Evolutionary conservation across 2,113 vertebrate species (phyloP).

Genomic region (Fulica atra): DNA sequence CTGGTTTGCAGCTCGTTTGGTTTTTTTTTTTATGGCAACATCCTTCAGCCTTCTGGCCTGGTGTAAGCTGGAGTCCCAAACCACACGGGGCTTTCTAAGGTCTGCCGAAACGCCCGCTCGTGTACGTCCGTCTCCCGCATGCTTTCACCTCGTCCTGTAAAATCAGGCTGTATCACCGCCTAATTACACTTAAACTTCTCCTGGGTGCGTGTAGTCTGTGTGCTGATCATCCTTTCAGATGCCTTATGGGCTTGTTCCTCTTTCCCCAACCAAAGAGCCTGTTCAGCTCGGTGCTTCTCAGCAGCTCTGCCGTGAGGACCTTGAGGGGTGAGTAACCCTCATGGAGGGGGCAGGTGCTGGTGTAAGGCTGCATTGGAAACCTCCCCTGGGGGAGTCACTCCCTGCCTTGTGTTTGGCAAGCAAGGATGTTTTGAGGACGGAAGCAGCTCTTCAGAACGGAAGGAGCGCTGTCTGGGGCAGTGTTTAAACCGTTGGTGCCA

Average conservation of each 20-base stretch:
- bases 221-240: not conserved
- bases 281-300: not conserved
- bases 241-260: not conserved
- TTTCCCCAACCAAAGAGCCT: not conserved
- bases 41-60: not conserved
- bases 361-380: too few species aligned
- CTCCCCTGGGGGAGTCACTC: not conserved
- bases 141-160: not conserved
- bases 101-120: not conserved
- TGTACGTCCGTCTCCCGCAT: not conserved
- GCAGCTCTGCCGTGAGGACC: not conserved
- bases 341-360: too few species aligned
- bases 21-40: not conserved
- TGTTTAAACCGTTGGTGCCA: accelerated
- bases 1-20: not conserved
- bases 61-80: not conserved
- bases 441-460: not conserved
- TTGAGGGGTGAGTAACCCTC: not conserved
- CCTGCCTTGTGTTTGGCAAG: not conserved
- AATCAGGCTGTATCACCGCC: not conserved
- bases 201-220: accelerated
- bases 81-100: not conserved
- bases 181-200: not conserved
- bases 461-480: not conserved
- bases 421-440: not conserved